A percentile compares a stretch with the other conserved stretches of the same genome.
Conservation (phyloP, 1,140 invertebrate species). For the Leptinotarsa texana region DNA sequence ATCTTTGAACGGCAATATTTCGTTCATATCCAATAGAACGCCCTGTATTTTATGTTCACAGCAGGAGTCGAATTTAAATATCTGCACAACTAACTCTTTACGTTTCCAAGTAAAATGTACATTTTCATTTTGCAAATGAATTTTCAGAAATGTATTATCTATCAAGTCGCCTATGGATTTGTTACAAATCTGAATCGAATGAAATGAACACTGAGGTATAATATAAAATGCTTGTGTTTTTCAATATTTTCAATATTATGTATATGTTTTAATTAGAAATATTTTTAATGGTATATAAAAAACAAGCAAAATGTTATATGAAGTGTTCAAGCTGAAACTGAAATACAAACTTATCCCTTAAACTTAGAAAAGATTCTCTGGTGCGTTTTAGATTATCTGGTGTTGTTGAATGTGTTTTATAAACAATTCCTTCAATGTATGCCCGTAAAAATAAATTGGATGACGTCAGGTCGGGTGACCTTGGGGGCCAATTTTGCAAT, state of each 20-base stretch:
- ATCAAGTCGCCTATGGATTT: background rate
- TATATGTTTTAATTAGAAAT: background rate
- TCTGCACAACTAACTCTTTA: background rate
- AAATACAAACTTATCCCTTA: background rate
- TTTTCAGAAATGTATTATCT: background rate
- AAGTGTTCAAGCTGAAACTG: background rate
- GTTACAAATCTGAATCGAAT: background rate
- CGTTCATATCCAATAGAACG: too few relatives aligned
- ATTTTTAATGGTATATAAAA: background rate
- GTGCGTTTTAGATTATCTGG: background rate
- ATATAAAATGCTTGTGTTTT: background rate
- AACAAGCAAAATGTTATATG: background rate
- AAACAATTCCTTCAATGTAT: background rate
- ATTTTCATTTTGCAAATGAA: constrained; percentile 3
- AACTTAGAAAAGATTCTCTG: background rate
- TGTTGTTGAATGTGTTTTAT: background rate
- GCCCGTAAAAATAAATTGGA: background rate
- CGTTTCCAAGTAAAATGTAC: background rate
- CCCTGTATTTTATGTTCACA: background rate
- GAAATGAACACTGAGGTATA: background rate
- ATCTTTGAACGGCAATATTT: background rate
- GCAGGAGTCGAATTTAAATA: background rate
- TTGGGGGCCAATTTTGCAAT: background rate
- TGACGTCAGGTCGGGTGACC: background rate
- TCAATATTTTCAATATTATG: background rate